Base-by-base conservation (phyloP, 2,113 vertebrate genomes). In the Salvelinus sp. region DNA sequence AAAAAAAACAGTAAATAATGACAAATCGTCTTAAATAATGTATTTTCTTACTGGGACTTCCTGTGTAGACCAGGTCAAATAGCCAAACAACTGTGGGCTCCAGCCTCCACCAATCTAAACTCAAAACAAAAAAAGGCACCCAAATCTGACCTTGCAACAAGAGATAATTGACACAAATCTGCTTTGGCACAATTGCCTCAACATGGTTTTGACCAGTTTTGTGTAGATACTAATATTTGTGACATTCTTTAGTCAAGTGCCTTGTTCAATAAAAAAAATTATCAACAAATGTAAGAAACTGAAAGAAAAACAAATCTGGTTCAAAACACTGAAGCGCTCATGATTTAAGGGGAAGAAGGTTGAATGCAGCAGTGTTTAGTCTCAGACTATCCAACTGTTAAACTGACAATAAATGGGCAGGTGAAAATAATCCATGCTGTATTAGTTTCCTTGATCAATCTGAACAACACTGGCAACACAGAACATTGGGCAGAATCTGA, bases 61-160 rank as follows among this genome's bases (percentile, higher is more conserved):
- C 28, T 48, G 75, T 75, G 70, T 38, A 48, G 78, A 73, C 73
- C 77, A 84, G 76, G 79, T 83, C 72, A 74, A 74, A 75, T 72
- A 63, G 70, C 74, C 50, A 38, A n/a, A 50, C 12, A 73, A 64
- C 76, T 69, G 77, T 0, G 3, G 54, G 44, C 44, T 79, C 76
- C 75, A 47, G 72, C 81, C 66, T 74, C 72, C 66, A 83, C 58
- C 33, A 68, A 72, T 65, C 71, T 63, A 70, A 63, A 70, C 14
- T 6, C 22, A 27, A 48, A 69, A 76, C 10, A 25, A 76, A 83
- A 83, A 82, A 74, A 75, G 87, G 89, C 85, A 88, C 83, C 81
- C 67, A 81, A 83, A 79, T 64, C 72, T 48, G 72, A 79, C 68
- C 22, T 60, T 74, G 81, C 69, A 70, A 63, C n/a, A 30, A 72